Percentiles rank a stretch among this genome's conserved stretches.
Evolutionary conservation across 2,888 invertebrate species (phyloP).

Genomic region (Troides helena): DNA sequence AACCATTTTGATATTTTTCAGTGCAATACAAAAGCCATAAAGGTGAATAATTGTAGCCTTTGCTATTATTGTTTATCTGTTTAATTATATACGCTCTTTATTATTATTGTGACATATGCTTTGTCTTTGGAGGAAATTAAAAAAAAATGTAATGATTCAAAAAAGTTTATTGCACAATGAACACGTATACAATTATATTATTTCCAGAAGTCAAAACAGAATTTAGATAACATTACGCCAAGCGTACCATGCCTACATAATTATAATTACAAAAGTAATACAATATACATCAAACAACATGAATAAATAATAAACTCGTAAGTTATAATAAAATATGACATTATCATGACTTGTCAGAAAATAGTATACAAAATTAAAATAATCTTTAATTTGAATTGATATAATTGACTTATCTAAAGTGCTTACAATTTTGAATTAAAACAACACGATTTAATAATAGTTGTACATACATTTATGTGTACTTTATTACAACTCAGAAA

Average conservation of each 20-base stretch:
- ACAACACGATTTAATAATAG: neutral
- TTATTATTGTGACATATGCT: neutral
- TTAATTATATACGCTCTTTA: neutral
- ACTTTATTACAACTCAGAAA: neutral
- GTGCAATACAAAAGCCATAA: too few relatives aligned
- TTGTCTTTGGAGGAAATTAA: conserved; percentile 1
- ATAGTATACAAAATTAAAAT: neutral
- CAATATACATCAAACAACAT: neutral
- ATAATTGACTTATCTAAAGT: neutral
- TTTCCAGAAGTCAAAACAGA: conserved; percentile 29
- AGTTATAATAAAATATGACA: neutral
- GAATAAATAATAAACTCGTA: neutral
- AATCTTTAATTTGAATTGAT: neutral
- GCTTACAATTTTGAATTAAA: neutral
- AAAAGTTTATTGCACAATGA: conserved; percentile 38
- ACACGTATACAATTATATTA: conserved; percentile 26
- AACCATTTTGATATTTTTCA: too few relatives aligned
- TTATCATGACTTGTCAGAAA: neutral
- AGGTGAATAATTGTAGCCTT: too few relatives aligned
- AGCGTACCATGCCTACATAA: conserved; percentile 21
- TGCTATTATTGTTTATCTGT: neutral
- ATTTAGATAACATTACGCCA: conserved; percentile 29
- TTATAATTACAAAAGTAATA: conserved; percentile 18
- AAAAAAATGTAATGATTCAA: conserved; percentile 21
- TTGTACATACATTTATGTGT: neutral